phyloP scores from a whole-genome alignment of 1,140 invertebrate genomes.

The Leguminivora glycinivorella region DNA sequence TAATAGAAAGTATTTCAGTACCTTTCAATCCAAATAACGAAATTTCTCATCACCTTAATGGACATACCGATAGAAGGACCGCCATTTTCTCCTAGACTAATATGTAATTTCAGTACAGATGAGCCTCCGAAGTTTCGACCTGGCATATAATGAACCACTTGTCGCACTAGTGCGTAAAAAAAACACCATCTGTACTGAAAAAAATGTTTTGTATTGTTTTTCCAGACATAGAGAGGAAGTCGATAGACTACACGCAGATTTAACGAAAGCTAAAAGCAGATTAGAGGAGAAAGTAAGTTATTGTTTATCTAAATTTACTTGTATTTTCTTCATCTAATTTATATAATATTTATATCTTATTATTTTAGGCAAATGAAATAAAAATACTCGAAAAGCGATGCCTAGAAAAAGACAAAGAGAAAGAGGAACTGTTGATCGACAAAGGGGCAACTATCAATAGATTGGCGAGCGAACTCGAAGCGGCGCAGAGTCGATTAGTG shows the following conservation, averaged over 20 bases:
- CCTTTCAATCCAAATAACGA: not conserved
- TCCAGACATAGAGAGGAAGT: constrained; percentile 73
- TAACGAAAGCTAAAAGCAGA: constrained; percentile 68
- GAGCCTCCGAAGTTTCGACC: too few relatives aligned
- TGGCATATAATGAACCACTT: too few relatives aligned
- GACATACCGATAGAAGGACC: too few relatives aligned
- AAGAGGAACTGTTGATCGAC: constrained; percentile 78
- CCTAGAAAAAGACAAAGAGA: constrained; percentile 75
- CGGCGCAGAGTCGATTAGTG: constrained; percentile 67
- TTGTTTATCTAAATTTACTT: constrained; percentile 6
- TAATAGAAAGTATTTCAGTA: constrained; percentile 28
- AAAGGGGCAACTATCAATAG: constrained; percentile 79
- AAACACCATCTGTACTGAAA: too few relatives aligned
- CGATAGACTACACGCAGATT: constrained; percentile 71
- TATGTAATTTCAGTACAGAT: too few relatives aligned
- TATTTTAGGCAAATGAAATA: constrained; percentile 75
- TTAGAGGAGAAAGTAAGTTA: constrained; percentile 69
- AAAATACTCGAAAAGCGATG: constrained; percentile 76
- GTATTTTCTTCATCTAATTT: not conserved
- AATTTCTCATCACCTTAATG: too few relatives aligned
- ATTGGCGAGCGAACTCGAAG: constrained; percentile 73
- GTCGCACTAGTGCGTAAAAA: too few relatives aligned
- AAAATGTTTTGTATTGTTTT: constrained; percentile 33
- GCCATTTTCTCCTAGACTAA: too few relatives aligned
- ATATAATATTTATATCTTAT: not conserved